Conservation (phyloP, 1,140 invertebrate species). For the Drosophila insularis region DNA sequence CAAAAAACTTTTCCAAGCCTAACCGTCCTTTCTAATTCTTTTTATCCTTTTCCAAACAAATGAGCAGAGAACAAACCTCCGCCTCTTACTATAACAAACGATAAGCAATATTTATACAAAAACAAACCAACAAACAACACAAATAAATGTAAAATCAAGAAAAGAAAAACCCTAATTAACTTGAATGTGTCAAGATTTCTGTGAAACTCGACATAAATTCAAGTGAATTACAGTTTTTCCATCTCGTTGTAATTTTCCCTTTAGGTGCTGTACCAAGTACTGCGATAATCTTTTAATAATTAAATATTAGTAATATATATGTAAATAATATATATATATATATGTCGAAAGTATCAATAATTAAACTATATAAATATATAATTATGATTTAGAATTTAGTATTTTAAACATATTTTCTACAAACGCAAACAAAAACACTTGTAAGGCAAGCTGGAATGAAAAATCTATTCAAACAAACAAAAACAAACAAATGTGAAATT, state of each 20-base stretch:
- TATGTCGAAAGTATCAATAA: constrained; percentile 60
- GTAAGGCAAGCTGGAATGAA: constrained; percentile 19
- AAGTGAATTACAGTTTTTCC: constrained; percentile 49
- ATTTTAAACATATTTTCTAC: constrained; percentile 60
- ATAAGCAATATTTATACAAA: constrained; percentile 62
- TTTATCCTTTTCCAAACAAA: not conserved
- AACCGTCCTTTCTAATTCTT: not conserved
- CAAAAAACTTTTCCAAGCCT: not conserved
- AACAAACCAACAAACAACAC: constrained; percentile 26
- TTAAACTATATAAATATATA: constrained; percentile 42
- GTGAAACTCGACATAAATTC: constrained; percentile 8
- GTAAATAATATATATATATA: constrained; percentile 36
- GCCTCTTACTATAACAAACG: constrained; percentile 16
- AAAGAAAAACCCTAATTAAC: not conserved
- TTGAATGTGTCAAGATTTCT: constrained; percentile 1
- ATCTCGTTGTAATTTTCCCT: not conserved
- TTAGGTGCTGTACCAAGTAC: constrained; percentile 73
- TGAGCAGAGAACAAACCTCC: not conserved
- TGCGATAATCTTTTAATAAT: constrained; percentile 39
- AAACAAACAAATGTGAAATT: constrained; percentile 48
- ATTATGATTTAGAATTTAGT: constrained; percentile 31
- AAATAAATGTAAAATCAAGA: constrained; percentile 26
- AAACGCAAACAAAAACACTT: constrained; percentile 10
- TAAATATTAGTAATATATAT: constrained; percentile 30
- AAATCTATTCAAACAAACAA: constrained; percentile 22